Percentiles rank a stretch among this genome's conserved stretches.
phyloP scores from a whole-genome alignment of 2,888 invertebrate genomes.

The Drosophila anceps region DNA sequence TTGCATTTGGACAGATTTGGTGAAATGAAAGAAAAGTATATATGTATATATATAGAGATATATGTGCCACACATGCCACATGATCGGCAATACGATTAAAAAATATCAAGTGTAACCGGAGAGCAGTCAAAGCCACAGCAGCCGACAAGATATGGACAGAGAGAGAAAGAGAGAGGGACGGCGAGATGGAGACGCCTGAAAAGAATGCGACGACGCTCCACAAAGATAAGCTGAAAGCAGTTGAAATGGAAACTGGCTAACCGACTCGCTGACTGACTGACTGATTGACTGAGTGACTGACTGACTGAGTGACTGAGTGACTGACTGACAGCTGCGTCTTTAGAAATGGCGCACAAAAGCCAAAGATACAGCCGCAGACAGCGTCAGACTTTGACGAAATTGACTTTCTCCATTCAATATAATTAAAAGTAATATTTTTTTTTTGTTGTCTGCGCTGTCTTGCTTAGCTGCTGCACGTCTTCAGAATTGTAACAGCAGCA shows the following conservation, averaged over 20 bases:
- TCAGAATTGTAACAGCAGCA: slow-evolving; percentile 66
- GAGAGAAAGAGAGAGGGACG: background rate
- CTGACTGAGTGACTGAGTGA: slow-evolving; percentile 44
- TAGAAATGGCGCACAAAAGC: slow-evolving; percentile 78
- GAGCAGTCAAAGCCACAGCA: slow-evolving; percentile 30
- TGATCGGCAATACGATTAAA: slow-evolving; percentile 76
- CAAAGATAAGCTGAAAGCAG: slow-evolving; percentile 67
- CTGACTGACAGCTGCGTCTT: slow-evolving; percentile 64
- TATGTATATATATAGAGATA: slow-evolving; percentile 14
- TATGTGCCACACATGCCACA: slow-evolving; percentile 67
- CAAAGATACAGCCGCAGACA: slow-evolving; percentile 57
- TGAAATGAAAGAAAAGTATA: slow-evolving; percentile 46
- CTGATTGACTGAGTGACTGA: slow-evolving; percentile 45
- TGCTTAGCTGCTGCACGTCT: slow-evolving; percentile 60
- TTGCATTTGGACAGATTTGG: slow-evolving; percentile 55
- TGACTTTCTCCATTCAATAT: slow-evolving; percentile 82
- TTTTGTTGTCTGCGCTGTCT: slow-evolving; percentile 37
- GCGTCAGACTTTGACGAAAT: slow-evolving; percentile 72
- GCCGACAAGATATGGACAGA: background rate
- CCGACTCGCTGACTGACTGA: slow-evolving; percentile 58
- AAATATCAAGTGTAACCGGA: slow-evolving; percentile 73
- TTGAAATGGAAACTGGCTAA: slow-evolving; percentile 76
- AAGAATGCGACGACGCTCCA: slow-evolving; percentile 73
- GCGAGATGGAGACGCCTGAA: slow-evolving; percentile 31
- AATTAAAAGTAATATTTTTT: slow-evolving; percentile 78